A percentile compares a stretch with the other conserved stretches of the same genome.
phyloP scores from a whole-genome alignment of 2,888 invertebrate species.

The Ptychoptera contaminata region DNA sequence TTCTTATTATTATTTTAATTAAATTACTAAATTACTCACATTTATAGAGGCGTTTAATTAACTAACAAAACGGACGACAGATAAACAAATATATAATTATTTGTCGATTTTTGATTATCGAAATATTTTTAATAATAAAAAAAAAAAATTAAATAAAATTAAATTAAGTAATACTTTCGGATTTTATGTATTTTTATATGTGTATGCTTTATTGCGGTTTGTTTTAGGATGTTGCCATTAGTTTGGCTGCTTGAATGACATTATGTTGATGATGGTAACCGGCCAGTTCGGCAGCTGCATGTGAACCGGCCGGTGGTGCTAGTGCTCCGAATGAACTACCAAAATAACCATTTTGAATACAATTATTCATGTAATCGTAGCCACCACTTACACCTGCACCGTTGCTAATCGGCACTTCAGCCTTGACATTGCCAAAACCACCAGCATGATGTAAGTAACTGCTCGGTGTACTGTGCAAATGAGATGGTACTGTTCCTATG shows the following conservation, averaged over 20 bases:
- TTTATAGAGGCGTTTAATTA: too few relatives aligned
- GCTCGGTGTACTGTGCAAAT: slow-evolving; percentile 6
- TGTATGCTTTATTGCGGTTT: not conserved
- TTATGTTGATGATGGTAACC: slow-evolving; percentile 75
- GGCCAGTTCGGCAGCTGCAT: slow-evolving; percentile 40
- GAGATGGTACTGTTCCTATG: not conserved
- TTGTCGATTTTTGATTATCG: too few relatives aligned
- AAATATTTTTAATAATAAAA: too few relatives aligned
- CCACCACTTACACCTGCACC: slow-evolving; percentile 5
- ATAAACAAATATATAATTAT: too few relatives aligned
- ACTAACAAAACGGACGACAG: too few relatives aligned
- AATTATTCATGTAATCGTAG: slow-evolving; percentile 31
- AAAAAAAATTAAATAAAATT: too few relatives aligned
- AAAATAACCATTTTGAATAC: slow-evolving; percentile 20
- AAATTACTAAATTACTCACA: too few relatives aligned
- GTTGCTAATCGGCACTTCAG: slow-evolving; percentile 8
- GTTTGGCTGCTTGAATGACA: slow-evolving; percentile 67
- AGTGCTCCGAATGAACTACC: slow-evolving; percentile 22
- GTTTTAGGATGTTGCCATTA: slow-evolving; percentile 65
- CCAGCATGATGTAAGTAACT: not conserved
- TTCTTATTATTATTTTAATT: too few relatives aligned
- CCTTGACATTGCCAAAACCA: slow-evolving; percentile 6
- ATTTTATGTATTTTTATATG: not conserved
- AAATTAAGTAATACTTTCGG: not conserved
- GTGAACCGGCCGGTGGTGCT: slow-evolving; percentile 16